phyloP scores from a whole-genome alignment of 2,113 vertebrate species.

The Xyliphius kryptos region DNA sequence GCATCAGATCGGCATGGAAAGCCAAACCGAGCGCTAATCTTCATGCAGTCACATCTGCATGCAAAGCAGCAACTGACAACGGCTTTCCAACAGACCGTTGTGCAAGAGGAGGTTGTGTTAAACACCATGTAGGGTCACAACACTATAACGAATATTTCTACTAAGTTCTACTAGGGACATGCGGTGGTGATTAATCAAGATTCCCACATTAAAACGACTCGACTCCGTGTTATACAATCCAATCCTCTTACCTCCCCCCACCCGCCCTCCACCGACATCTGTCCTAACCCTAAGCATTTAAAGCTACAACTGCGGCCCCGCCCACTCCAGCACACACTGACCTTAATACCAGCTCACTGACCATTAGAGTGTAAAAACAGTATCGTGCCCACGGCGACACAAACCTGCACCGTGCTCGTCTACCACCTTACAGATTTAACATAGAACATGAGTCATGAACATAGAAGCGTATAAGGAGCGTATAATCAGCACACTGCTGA shows the following conservation, averaged over 20 bases:
- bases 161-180: too few relatives aligned
- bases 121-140: neutral
- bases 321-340: slow-evolving; percentile 19
- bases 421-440: neutral
- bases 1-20: neutral
- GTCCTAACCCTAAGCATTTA: slow-evolving; percentile 15
- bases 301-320: neutral
- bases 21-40: neutral
- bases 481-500: neutral
- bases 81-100: neutral
- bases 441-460: neutral
- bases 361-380: slow-evolving; percentile 18
- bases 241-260: slow-evolving; percentile 1
- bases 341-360: slow-evolving; percentile 31
- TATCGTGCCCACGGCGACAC: neutral
- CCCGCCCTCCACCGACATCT: slow-evolving; percentile 33
- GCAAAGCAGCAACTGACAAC: slow-evolving; percentile 40
- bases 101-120: neutral
- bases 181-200: too few relatives aligned
- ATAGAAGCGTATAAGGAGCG: slow-evolving; percentile 1
- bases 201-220: too few relatives aligned
- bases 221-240: neutral
- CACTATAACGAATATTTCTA: too few relatives aligned
- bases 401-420: neutral
- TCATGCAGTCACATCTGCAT: slow-evolving; percentile 28